A percentile compares a stretch with the other conserved stretches of the same genome.
Conservation (phyloP, 1,140 invertebrate species). For the Brachionus sp. region DNA sequence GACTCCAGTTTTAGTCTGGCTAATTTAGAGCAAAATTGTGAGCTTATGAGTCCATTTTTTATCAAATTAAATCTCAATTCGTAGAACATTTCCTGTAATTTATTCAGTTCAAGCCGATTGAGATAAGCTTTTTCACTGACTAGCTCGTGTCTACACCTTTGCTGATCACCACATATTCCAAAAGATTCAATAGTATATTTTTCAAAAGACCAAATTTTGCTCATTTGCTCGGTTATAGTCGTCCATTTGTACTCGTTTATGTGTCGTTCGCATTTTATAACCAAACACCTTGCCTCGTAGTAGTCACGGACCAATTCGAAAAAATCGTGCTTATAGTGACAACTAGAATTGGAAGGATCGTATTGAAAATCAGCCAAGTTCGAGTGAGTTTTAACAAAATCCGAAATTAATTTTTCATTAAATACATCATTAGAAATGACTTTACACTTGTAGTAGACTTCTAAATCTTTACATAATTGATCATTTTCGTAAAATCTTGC, state of each 20-base stretch:
- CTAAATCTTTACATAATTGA: slow-evolving; percentile 24
- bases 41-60: slow-evolving; percentile 43
- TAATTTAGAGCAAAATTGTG: slow-evolving; percentile 43
- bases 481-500: slow-evolving; percentile 22
- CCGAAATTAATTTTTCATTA: background rate
- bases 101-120: background rate
- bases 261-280: slow-evolving; percentile 22
- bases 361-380: slow-evolving; percentile 32
- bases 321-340: slow-evolving; percentile 16
- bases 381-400: slow-evolving; percentile 23
- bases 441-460: slow-evolving; percentile 45
- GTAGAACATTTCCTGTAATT: slow-evolving; percentile 31
- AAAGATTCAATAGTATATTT: slow-evolving; percentile 38
- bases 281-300: slow-evolving; percentile 12
- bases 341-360: slow-evolving; percentile 1
- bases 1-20: slow-evolving; percentile 33
- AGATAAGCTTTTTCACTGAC: slow-evolving; percentile 39
- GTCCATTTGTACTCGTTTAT: slow-evolving; percentile 45
- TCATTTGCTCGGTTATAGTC: slow-evolving; percentile 28
- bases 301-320: slow-evolving; percentile 9
- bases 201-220: slow-evolving; percentile 40
- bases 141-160: slow-evolving; percentile 16
- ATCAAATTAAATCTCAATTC: slow-evolving; percentile 43
- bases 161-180: slow-evolving; percentile 36
- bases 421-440: background rate